Conservation (phyloP, 2,797 vertebrate species). For the Psittacula echo region DNA sequence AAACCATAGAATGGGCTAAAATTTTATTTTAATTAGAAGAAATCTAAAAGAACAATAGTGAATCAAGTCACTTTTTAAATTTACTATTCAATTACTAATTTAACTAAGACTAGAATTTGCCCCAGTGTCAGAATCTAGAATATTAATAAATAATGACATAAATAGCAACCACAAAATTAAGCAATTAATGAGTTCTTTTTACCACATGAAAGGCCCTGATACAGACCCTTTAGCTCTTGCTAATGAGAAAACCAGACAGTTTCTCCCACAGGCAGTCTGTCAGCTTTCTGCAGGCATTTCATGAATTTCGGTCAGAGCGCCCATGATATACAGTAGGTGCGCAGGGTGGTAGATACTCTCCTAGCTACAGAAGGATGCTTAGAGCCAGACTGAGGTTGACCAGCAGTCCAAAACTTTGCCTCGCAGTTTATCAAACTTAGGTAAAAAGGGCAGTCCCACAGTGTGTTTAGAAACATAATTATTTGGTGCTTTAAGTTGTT, state of each 20-base stretch:
- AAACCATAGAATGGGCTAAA: not conserved
- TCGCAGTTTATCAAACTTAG: not conserved
- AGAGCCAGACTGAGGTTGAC: not conserved
- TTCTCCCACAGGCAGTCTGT: constrained; percentile 68
- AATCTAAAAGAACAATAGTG: constrained; percentile 43
- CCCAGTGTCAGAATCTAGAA: constrained; percentile 45
- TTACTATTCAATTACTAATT: constrained; percentile 36
- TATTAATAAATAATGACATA: constrained; percentile 68
- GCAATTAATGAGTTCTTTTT: constrained; percentile 66
- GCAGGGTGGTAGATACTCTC: not conserved
- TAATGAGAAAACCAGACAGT: constrained; percentile 67
- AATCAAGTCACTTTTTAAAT: not conserved
- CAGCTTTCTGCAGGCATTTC: constrained; percentile 48
- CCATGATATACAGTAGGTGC: not conserved
- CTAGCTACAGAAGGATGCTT: not conserved
- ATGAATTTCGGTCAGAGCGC: constrained; percentile 20
- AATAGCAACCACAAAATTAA: constrained; percentile 62
- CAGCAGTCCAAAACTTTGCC: not conserved
- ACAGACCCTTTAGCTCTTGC: constrained; percentile 60
- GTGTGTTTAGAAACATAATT: not conserved
- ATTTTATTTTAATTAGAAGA: constrained; percentile 14
- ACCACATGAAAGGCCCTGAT: constrained; percentile 59
- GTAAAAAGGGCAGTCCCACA: not conserved
- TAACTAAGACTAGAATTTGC: constrained; percentile 47
- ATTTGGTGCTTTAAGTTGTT: not conserved